Base-by-base conservation (phyloP, 2,113 vertebrate genomes). In the Phalacrocorax brasilianus region DNA sequence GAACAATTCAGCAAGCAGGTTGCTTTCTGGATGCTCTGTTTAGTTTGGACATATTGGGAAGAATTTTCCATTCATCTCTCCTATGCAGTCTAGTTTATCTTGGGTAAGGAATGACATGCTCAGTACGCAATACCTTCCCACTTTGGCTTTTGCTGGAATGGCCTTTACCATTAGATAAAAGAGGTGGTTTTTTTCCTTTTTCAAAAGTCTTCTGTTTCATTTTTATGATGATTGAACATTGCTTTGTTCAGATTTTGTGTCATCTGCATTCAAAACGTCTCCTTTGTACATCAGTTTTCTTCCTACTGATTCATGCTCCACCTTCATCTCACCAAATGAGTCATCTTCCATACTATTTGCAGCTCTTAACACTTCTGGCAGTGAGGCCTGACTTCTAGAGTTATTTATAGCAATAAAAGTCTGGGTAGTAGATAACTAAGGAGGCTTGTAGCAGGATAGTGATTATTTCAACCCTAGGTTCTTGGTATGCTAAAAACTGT, bases 331-430 rank as follows among this genome's bases (percentile, higher is more conserved):
- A 78, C 88, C 75, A 81, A 73, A 76, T 97, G 96, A 97, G 61
- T 97, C 97, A 97, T 92, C 70, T 79, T 78, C 91, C 28, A 62
- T 65, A 93, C 95, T 94, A 89, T 96, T 93, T 93, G 94, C 91
- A 96, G 96, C 70, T 73, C 70, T 93, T 93, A 86, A 96, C 92
- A 89, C 88, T 96, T 79, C 70, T 92, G 86, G 93, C 85, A 95
- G 49, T 0, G 10, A 96, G 62, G 76, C 73, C 70, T 87, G 52
- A 94, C 86, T 95, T 91, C 50, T 44, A 58, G 61, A 68, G 86
- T 78, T 97, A 97, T 97, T 97, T 93, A 87, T 76, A 80, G 89
- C 61, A 91, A 76, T 67, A 83, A 70, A 88, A 96, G 88, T 49
- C 91, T 89, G 73, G 78, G 75, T 83, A 94, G 59, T 44, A 76